phyloP scores from a whole-genome alignment of 2,888 invertebrate species.

The Andrena bucephala region DNA sequence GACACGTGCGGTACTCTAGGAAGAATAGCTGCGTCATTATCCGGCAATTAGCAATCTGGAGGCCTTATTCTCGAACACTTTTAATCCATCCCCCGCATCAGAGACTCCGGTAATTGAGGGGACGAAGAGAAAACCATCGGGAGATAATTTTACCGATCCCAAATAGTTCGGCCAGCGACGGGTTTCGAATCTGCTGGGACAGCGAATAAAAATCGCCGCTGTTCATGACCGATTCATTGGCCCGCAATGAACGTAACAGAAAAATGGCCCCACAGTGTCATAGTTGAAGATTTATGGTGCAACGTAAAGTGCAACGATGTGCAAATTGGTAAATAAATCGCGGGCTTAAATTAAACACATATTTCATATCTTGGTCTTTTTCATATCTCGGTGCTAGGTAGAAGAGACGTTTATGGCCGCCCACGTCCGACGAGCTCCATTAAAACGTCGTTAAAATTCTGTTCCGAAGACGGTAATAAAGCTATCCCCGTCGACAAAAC shows the following conservation, averaged over 20 bases:
- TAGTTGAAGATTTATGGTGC: not conserved
- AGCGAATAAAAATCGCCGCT: not conserved
- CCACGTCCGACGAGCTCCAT: slow-evolving; percentile 4
- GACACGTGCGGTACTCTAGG: not conserved
- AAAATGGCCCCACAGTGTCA: not conserved
- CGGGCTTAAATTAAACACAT: not conserved
- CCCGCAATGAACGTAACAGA: not conserved
- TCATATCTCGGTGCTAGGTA: not conserved
- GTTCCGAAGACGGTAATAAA: slow-evolving; percentile 13
- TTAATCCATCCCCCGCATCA: not conserved
- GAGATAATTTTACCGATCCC: not conserved
- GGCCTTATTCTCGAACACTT: not conserved
- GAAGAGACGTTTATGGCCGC: not conserved
- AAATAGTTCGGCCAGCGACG: not conserved
- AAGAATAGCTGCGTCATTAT: slow-evolving; percentile 21
- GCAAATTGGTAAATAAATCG: not conserved
- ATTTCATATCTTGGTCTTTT: not conserved
- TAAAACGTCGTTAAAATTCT: slow-evolving; percentile 52
- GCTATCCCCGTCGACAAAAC: not conserved
- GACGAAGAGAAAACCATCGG: not conserved
- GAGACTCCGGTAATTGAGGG: not conserved
- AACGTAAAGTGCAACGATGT: not conserved
- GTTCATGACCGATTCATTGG: not conserved
- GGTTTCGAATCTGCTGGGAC: not conserved
- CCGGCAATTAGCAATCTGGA: slow-evolving; percentile 25